These are phyloP conservation scores for Heliothis virescens DNA, from an alignment of 1,140 invertebrate genomes.

Conservation along the genomic window DNA sequence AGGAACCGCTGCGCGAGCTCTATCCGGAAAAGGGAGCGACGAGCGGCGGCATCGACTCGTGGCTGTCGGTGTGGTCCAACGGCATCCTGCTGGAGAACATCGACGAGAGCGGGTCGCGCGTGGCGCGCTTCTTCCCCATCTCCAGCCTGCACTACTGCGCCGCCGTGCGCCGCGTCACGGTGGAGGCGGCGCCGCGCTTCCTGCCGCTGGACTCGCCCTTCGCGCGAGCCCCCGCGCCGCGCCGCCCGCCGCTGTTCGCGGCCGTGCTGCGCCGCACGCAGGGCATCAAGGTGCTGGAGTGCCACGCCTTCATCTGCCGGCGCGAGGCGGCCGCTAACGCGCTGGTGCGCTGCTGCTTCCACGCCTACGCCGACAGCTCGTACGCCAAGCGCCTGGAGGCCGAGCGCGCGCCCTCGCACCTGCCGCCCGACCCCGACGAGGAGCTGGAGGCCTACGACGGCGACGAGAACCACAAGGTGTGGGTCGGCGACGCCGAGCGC, in stretches of 20 bases:
- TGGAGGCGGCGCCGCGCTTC: slow-evolving; percentile 93
- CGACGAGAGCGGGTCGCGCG: slow-evolving; percentile 97
- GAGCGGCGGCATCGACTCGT: slow-evolving; percentile 97
- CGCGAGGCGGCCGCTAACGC: slow-evolving; percentile 97
- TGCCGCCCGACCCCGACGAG: slow-evolving; percentile 89
- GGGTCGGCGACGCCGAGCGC: slow-evolving; percentile 93
- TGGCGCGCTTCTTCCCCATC: slow-evolving; percentile 99
- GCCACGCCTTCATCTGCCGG: slow-evolving; percentile 99
- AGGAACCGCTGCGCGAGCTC: slow-evolving; percentile 98
- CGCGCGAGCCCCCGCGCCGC: slow-evolving; percentile 93
- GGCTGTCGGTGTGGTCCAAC: slow-evolving; percentile 99
- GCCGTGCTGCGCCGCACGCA: slow-evolving; percentile 97
- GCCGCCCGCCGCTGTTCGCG: slow-evolving; percentile 98
- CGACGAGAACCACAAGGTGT: slow-evolving; percentile 97
- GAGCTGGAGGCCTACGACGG: slow-evolving; percentile 94
- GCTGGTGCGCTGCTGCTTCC: slow-evolving; percentile 97
- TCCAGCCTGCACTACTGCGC: slow-evolving; percentile 99
- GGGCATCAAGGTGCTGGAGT: slow-evolving; percentile 99
- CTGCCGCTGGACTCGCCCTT: slow-evolving; percentile 98
- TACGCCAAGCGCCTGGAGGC: slow-evolving; percentile 94
- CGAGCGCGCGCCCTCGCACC: slow-evolving; percentile 76
- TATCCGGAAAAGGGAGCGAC: slow-evolving; percentile 97
- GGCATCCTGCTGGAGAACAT: slow-evolving; percentile 98
- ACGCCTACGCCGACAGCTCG: slow-evolving; percentile 97
- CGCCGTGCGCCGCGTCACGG: slow-evolving; percentile 94